Percentiles rank a stretch among this genome's conserved stretches.
phyloP scores from a whole-genome alignment of 2,888 invertebrate genomes.

The Poecilus cupreus region DNA sequence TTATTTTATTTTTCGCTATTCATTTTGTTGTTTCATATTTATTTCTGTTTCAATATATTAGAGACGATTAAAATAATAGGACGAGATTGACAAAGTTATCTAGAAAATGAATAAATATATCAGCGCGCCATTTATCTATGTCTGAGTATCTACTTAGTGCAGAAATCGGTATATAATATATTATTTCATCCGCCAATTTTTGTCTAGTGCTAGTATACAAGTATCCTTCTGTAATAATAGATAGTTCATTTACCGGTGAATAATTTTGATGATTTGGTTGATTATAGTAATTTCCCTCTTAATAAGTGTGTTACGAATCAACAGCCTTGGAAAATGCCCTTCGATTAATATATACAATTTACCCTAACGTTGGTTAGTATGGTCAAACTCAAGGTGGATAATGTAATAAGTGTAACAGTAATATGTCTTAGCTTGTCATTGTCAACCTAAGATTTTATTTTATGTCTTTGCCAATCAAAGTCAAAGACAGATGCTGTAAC shows the following conservation, averaged over 20 bases:
- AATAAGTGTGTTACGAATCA: constrained; percentile 15
- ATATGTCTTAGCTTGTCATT: not conserved
- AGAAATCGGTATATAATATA: too few relatives aligned
- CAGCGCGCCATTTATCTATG: too few relatives aligned
- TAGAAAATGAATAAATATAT: too few relatives aligned
- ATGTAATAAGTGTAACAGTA: constrained; percentile 26
- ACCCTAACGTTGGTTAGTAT: constrained; percentile 13
- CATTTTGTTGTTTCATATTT: too few relatives aligned
- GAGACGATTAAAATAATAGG: too few relatives aligned
- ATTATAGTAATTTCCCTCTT: constrained; percentile 23
- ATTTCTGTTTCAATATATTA: too few relatives aligned
- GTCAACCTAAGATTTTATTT: not conserved
- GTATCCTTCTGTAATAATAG: too few relatives aligned
- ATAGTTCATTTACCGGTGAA: not conserved
- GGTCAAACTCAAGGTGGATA: constrained; percentile 25
- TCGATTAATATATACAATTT: constrained; percentile 14
- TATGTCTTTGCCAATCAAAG: not conserved
- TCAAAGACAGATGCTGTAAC: not conserved
- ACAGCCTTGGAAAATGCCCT: not conserved
- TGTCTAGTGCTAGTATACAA: too few relatives aligned
- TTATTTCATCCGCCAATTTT: too few relatives aligned
- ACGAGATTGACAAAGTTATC: too few relatives aligned
- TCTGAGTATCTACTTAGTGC: too few relatives aligned
- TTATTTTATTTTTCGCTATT: too few relatives aligned
- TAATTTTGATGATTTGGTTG: not conserved